Evolutionary conservation across 2,888 invertebrate genomes (phyloP).

Genomic region (Torymus texanus): DNA sequence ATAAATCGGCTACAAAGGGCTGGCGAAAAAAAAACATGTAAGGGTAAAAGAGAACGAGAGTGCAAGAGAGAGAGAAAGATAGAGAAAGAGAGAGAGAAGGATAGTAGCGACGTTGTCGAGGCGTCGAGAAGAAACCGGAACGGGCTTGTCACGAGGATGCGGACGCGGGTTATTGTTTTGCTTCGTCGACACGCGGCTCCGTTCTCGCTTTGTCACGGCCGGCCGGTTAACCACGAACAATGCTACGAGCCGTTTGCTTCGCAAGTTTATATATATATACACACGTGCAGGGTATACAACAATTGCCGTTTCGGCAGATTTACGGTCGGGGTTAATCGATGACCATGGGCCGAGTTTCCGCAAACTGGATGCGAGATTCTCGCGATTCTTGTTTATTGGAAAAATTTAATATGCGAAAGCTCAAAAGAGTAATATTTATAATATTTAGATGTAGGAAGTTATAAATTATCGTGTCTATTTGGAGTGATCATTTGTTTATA

Average conservation of each 20-base stretch:
- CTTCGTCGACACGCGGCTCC: conserved; percentile 62
- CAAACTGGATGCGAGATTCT: too few relatives aligned
- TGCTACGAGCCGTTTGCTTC: conserved; percentile 51
- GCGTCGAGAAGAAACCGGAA: conserved; percentile 31
- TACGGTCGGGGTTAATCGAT: conserved; percentile 18
- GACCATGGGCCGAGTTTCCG: neutral
- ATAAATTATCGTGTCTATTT: neutral
- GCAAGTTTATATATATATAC: conserved; percentile 9
- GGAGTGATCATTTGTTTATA: neutral
- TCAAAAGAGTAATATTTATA: too few relatives aligned
- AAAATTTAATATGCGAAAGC: too few relatives aligned
- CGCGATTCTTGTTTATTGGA: too few relatives aligned
- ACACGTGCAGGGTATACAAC: neutral
- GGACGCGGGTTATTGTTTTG: conserved; percentile 59
- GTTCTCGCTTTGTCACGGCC: conserved; percentile 63
- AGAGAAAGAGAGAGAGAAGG: too few relatives aligned
- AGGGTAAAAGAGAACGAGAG: neutral
- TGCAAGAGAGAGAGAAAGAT: too few relatives aligned
- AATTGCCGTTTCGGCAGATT: conserved; percentile 22
- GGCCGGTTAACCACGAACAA: conserved; percentile 65
- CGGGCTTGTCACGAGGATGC: conserved; percentile 41
- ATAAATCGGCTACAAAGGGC: neutral
- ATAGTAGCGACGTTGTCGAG: neutral
- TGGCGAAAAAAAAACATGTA: neutral
- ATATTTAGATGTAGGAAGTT: too few relatives aligned